Percentiles rank a stretch among this genome's conserved stretches.
phyloP scores from a whole-genome alignment of 2,888 invertebrate genomes.

The Pyrochroa serraticornis region DNA sequence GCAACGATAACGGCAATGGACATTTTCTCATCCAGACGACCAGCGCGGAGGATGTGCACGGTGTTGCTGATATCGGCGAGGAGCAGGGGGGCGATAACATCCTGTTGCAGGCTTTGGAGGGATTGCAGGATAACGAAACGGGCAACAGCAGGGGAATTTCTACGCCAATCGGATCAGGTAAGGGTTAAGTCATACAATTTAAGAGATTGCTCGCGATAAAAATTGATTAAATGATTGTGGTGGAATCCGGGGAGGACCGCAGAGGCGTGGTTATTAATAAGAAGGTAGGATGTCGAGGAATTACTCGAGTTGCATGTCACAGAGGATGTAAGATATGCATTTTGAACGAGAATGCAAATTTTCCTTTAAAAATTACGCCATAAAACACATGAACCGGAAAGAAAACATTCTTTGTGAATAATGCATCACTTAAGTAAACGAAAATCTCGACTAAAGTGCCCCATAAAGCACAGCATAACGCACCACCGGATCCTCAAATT shows the following conservation, averaged over 20 bases:
- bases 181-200: constrained; percentile 25
- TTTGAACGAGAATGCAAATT: constrained; percentile 44
- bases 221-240: constrained; percentile 4
- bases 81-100: constrained; percentile 43
- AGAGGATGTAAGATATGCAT: constrained; percentile 33
- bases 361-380: constrained; percentile 45
- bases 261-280: neutral
- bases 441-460: constrained; percentile 40
- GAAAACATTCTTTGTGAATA: constrained; percentile 40
- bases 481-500: constrained; percentile 32
- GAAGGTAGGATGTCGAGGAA: constrained; percentile 6
- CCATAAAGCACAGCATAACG: constrained; percentile 36
- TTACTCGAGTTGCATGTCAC: constrained; percentile 27
- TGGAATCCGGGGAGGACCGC: neutral
- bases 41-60: constrained; percentile 41
- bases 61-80: constrained; percentile 39
- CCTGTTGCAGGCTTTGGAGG: constrained; percentile 49
- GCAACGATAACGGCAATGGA: constrained; percentile 51
- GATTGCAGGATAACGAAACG: constrained; percentile 47
- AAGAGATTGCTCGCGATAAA: constrained; percentile 2
- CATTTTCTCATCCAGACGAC: constrained; percentile 53
- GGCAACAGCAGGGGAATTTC: constrained; percentile 44
- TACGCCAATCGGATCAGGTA: constrained; percentile 54
- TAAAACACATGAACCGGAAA: constrained; percentile 47
- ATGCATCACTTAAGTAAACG: constrained; percentile 43